A percentile compares a stretch with the other conserved stretches of the same genome.
Evolutionary conservation across 2,113 vertebrate genomes (phyloP).

Genomic region (Muntiacus reevesi): DNA sequence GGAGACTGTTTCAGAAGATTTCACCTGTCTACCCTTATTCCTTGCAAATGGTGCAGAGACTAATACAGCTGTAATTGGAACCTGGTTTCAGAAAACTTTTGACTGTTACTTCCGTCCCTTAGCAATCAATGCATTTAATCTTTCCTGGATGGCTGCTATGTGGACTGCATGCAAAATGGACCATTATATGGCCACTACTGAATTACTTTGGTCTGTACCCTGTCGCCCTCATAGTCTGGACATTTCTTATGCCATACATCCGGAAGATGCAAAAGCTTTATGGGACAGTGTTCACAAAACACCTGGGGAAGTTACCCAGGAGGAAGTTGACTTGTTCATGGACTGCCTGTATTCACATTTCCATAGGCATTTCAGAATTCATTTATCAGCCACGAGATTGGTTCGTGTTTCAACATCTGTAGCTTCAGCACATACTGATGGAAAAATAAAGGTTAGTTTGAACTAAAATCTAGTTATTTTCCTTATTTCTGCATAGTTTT

Average conservation of each 20-base stretch:
- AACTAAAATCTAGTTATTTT: constrained; percentile 3
- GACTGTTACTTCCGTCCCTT: constrained; percentile 91
- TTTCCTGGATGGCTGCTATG: constrained; percentile 92
- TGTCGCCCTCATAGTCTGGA: constrained; percentile 81
- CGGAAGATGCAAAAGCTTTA: constrained; percentile 89
- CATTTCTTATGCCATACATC: constrained; percentile 86
- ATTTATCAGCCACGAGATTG: constrained; percentile 88
- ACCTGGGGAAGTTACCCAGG: constrained; percentile 82
- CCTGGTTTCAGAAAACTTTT: constrained; percentile 92
- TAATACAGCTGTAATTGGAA: constrained; percentile 84
- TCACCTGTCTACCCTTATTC: constrained; percentile 91
- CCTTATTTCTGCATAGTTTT: not conserved
- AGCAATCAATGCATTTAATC: constrained; percentile 85
- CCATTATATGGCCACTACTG: constrained; percentile 74
- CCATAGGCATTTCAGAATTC: constrained; percentile 91
- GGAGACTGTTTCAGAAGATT: constrained; percentile 80
- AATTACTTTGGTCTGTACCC: constrained; percentile 89
- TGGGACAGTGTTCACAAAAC: constrained; percentile 87
- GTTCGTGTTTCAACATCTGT: constrained; percentile 88
- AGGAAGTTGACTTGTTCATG: constrained; percentile 90
- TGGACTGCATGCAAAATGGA: constrained; percentile 88
- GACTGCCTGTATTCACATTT: constrained; percentile 90
- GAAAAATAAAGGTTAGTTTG: constrained; percentile 91
- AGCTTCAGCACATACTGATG: constrained; percentile 87
- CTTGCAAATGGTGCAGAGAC: constrained; percentile 84